Percentiles rank a stretch among this genome's conserved stretches.
Evolutionary conservation across 2,797 vertebrate genomes (phyloP).

Genomic region (Poliocrania exsul): DNA sequence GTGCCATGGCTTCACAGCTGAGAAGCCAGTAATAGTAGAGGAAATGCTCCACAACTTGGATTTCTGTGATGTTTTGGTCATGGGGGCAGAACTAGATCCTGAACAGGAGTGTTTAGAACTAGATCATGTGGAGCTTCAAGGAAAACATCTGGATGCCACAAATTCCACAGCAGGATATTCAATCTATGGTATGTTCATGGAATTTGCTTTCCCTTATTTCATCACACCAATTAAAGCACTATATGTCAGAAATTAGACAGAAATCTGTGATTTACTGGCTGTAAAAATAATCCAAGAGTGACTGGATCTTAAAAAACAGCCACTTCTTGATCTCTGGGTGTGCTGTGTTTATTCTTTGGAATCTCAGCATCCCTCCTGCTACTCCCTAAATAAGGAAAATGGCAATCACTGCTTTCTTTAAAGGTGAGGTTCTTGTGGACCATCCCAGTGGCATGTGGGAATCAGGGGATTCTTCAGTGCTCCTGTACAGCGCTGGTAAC

Average conservation of each 20-base stretch:
- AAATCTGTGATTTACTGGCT: background rate
- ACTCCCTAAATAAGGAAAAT: background rate
- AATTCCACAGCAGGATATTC: constrained; percentile 96
- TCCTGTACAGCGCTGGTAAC: background rate
- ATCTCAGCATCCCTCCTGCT: background rate
- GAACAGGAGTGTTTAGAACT: constrained; percentile 89
- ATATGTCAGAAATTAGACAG: background rate
- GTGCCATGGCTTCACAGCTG: constrained; percentile 66
- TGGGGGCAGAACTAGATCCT: constrained; percentile 87
- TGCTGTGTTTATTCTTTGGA: background rate
- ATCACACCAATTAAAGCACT: background rate
- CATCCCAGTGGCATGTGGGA: fast-evolving
- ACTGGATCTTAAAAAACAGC: background rate
- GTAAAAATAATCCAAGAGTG: background rate
- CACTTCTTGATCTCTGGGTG: background rate
- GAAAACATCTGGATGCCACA: constrained; percentile 90
- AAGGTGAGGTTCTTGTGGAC: background rate
- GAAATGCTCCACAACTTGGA: constrained; percentile 94
- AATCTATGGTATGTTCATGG: constrained; percentile 86
- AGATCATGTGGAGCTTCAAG: constrained; percentile 81
- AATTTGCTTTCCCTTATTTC: background rate
- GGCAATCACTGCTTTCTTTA: background rate
- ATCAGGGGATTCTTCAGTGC: background rate
- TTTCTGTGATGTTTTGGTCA: constrained; percentile 93
- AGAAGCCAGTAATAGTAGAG: constrained; percentile 79